phyloP scores from a whole-genome alignment of 2,888 invertebrate species.

The Epiblema foenella region DNA sequence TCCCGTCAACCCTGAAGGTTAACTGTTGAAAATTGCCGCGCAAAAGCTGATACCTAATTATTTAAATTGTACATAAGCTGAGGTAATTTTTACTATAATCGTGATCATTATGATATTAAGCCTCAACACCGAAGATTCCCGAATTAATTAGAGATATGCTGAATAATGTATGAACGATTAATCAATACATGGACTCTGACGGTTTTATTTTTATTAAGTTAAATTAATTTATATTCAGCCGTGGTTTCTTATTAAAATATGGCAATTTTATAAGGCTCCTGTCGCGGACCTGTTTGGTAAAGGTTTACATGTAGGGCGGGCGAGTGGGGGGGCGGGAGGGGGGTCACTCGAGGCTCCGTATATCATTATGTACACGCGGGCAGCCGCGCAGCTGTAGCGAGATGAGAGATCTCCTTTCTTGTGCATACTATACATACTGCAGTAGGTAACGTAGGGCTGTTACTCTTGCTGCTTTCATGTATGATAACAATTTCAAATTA shows the following conservation, averaged over 20 bases:
- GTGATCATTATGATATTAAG: constrained; percentile 52
- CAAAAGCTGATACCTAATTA: constrained; percentile 51
- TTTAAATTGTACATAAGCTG: constrained; percentile 47
- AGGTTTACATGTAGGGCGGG: constrained; percentile 48
- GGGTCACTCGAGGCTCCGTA: constrained; percentile 58
- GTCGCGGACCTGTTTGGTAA: constrained; percentile 68
- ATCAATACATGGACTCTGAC: constrained; percentile 58
- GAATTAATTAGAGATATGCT: constrained; percentile 61
- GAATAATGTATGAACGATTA: constrained; percentile 70
- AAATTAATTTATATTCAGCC: constrained; percentile 74
- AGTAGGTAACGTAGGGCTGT: constrained; percentile 23
- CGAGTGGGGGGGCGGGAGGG: constrained; percentile 55
- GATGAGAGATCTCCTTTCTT: constrained; percentile 70
- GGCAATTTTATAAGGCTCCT: constrained; percentile 73
- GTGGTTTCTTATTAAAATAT: constrained; percentile 75
- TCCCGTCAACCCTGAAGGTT: constrained; percentile 23
- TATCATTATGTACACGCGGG: constrained; percentile 63
- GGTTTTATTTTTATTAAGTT: constrained; percentile 64
- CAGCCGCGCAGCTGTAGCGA: constrained; percentile 56
- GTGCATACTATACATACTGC: constrained; percentile 47
- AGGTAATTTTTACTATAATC: constrained; percentile 56
- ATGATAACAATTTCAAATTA: no score
- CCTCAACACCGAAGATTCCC: constrained; percentile 45
- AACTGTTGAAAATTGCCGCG: constrained; percentile 44
- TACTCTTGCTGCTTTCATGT: not conserved